phyloP scores from a whole-genome alignment of 1,140 invertebrate species.

The Oscheius sp. region DNA sequence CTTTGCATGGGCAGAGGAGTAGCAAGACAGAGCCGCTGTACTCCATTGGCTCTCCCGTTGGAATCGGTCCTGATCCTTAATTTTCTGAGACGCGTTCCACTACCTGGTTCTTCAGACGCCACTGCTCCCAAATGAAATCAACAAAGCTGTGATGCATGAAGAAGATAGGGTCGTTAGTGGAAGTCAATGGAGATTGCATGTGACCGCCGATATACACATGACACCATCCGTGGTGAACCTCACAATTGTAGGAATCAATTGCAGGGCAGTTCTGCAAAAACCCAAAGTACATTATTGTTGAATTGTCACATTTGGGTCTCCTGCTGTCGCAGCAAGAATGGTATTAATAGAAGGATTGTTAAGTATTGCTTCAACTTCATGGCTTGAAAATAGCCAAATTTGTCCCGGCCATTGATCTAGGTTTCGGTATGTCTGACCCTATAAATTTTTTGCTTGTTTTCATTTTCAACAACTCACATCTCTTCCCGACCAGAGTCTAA shows the following conservation, averaged over 20 bases:
- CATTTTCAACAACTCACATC: not conserved
- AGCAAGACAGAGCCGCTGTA: no score
- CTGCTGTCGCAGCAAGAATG: constrained; percentile 43
- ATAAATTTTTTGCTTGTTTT: no score
- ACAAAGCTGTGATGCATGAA: constrained; percentile 60
- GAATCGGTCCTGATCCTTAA: no score
- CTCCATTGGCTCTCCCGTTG: no score
- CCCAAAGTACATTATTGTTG: constrained; percentile 44
- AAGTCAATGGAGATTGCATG: constrained; percentile 56
- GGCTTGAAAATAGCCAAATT: not conserved
- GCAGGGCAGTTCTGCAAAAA: constrained; percentile 55
- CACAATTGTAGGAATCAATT: constrained; percentile 56
- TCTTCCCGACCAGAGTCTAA: constrained; percentile 45
- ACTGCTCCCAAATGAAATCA: constrained; percentile 60
- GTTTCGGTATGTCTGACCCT: no score
- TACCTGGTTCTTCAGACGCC: no score
- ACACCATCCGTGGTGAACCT: constrained; percentile 54
- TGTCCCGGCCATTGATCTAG: no score
- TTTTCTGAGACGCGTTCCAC: no score
- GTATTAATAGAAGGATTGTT: no score
- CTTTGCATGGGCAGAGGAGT: no score
- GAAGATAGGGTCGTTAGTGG: constrained; percentile 61
- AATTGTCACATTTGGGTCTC: constrained; percentile 50
- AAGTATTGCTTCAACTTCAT: constrained; percentile 40
- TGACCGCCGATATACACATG: constrained; percentile 59